phyloP scores from a whole-genome alignment of 2,113 vertebrate species.

The Crotalus horridus region DNA sequence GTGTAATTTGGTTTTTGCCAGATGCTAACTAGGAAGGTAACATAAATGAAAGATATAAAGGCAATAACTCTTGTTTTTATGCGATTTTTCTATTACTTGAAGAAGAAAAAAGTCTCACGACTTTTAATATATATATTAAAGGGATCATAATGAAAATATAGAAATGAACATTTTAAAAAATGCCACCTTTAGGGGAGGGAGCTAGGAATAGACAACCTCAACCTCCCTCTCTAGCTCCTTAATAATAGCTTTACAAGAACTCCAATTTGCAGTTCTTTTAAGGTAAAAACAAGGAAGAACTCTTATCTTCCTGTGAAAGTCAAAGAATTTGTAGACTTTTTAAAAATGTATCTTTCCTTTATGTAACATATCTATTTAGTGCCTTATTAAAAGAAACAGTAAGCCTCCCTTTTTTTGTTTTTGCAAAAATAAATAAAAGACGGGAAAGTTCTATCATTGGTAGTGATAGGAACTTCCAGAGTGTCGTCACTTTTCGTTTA shows the following conservation, averaged over 20 bases:
- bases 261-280: conserved; percentile 39
- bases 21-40: conserved; percentile 51
- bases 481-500: conserved; percentile 40
- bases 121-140: conserved; percentile 38
- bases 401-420: conserved; percentile 34
- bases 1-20: conserved; percentile 38
- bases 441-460: conserved; percentile 20
- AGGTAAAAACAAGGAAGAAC: conserved; percentile 32
- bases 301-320: conserved; percentile 38
- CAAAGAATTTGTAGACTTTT: conserved; percentile 45
- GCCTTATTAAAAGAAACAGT: conserved; percentile 68
- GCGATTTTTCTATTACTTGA: conserved; percentile 69
- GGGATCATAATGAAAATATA: conserved; percentile 6
- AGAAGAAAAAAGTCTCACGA: conserved; percentile 25
- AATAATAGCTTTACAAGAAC: conserved; percentile 55
- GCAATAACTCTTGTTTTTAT: conserved; percentile 64
- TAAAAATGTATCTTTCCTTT: conserved; percentile 59
- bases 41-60: conserved; percentile 60
- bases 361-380: conserved; percentile 67
- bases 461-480: conserved; percentile 37
- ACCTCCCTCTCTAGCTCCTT: conserved; percentile 35
- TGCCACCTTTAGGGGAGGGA: conserved; percentile 38
- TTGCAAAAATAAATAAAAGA: background rate
- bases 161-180: conserved; percentile 29
- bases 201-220: conserved; percentile 33